A percentile compares a stretch with the other conserved stretches of the same genome.
Conservation (phyloP, 2,888 invertebrate genomes). For the Aphrophora alni region DNA sequence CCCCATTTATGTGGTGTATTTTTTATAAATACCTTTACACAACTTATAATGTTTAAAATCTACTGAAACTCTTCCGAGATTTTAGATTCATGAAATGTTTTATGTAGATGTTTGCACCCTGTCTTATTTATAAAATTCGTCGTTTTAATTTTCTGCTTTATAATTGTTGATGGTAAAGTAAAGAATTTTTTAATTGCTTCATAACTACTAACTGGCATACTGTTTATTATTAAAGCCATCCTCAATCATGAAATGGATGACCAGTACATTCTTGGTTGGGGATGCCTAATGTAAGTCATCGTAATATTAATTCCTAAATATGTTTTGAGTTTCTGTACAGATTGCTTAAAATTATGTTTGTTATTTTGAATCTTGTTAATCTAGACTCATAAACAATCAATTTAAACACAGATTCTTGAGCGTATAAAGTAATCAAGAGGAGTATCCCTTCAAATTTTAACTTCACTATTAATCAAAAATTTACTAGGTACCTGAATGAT, state of each 20-base stretch:
- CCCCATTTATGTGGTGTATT: no score
- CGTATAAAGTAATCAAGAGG: background rate
- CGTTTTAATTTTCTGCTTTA: slow-evolving; percentile 28
- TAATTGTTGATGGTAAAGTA: no score
- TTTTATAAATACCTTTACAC: no score
- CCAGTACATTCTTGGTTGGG: slow-evolving; percentile 40
- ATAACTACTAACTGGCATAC: slow-evolving; percentile 41
- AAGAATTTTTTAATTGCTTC: slow-evolving; percentile 36
- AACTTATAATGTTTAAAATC: slow-evolving; percentile 44
- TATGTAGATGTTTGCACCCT: slow-evolving; percentile 36
- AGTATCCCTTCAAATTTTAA: no score
- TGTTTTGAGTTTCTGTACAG: slow-evolving; percentile 22
- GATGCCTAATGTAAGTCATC: slow-evolving; percentile 42
- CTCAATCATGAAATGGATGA: slow-evolving; percentile 34
- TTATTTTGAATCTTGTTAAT: background rate
- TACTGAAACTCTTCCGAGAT: slow-evolving; percentile 41
- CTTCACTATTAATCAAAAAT: background rate
- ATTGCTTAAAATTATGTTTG: slow-evolving; percentile 8
- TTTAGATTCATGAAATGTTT: slow-evolving; percentile 34
- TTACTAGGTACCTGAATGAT: no score
- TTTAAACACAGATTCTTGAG: background rate
- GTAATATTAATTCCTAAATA: slow-evolving; percentile 36
- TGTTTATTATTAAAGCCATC: slow-evolving; percentile 39
- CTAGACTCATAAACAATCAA: slow-evolving; percentile 6
- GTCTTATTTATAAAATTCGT: slow-evolving; percentile 43